Base-by-base conservation (phyloP, 2,113 vertebrate species). In the Callipepla squamata region DNA sequence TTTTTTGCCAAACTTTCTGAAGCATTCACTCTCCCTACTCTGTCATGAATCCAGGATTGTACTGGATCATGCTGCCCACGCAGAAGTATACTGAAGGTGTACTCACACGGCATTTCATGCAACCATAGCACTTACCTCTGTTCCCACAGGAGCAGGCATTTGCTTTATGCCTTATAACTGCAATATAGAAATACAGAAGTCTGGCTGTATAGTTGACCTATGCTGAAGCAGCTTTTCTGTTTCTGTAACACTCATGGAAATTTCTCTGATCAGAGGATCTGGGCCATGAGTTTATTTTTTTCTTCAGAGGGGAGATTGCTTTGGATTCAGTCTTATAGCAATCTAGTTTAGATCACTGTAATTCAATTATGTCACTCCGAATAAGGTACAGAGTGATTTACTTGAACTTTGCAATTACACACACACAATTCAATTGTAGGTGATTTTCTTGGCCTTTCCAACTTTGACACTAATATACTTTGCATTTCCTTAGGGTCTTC, bases 351-450 rank as follows among this genome's bases (percentile, higher is more conserved):
- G 55, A 87, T 85, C 55, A 62, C 48, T n/a, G 68, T 90, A 91
- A 95, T 93, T 91, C 79, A 90, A 50, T 96, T 87, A 92, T 69
- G 85, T 91, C 90, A 77, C 63, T 91, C 87, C 90, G 67, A 94
- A 91, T 80, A 68, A 82, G 75, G 55, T 51, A 85, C 72, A 82
- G 59, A 83, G 83, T 90, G 86, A 93, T 92, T 96, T 93, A 85
- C 67, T 80, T 95, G 85, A 89, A 95, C 90, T 94, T 95, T 92
- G 85, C 92, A 95, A 94, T 96, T 91, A 89, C 59, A 87, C 72
- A 88, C 40, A 92, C 67, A 63, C 67, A 94, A 85, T 94, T 85
- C 67, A 81, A 87, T 93, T 90, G 67, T 55, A 77, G 79, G 79
- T 87, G 72, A 92, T 94, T 95, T 95, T 95, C 82, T 91, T 85